Evolutionary conservation across 2,113 vertebrate species (phyloP), one percentile per base, ranked within the genome.

Genomic region (Bufo bufo): DNA sequence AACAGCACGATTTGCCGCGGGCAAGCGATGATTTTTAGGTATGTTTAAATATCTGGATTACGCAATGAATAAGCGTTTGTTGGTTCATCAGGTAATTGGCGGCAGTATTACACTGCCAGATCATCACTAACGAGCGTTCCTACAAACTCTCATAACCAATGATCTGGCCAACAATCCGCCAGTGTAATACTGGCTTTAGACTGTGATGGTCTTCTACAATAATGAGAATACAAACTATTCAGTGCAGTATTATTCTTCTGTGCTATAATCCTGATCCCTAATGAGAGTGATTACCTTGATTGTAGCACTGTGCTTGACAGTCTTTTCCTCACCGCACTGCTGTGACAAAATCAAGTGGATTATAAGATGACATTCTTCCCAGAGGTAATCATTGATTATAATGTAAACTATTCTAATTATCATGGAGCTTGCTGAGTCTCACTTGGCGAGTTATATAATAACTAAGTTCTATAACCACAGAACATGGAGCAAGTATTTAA

Each of bases 351-450:
- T 80, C 77, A 82, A 89, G 54, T 14, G 83, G 63, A 89, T 91
- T 90, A 77, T 33, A 82, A 84, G 77, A 3, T 91, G 89, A 71
- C 65, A 43, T 84, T 61, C 50, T 65, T 89, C 87, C 69, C 90
- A 85, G 83, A 91, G 58, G 78, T 86, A 90, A 91, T 87, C 86
- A 82, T 54, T 90, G 87, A 90, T 74, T 90, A 84, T 79, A 84
- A 87, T 82, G 61, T 43, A 90, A 90, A 65, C 82, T 87, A 52
- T 88, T 90, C 90, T 90, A 91, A 91, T 90, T 90, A 91, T 61
- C 3, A 0, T 69, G 63, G 20, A 90, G 90, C 69, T 88, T 58
- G 52, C 69, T n/a, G 56, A 72, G 90, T 7, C 77, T 91, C 49
- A 83, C 90, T 87, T 82, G 19, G 65, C 50, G 72, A 90, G 50